Conservation (phyloP, 2,888 invertebrate species). For the Microchrysa polita region DNA sequence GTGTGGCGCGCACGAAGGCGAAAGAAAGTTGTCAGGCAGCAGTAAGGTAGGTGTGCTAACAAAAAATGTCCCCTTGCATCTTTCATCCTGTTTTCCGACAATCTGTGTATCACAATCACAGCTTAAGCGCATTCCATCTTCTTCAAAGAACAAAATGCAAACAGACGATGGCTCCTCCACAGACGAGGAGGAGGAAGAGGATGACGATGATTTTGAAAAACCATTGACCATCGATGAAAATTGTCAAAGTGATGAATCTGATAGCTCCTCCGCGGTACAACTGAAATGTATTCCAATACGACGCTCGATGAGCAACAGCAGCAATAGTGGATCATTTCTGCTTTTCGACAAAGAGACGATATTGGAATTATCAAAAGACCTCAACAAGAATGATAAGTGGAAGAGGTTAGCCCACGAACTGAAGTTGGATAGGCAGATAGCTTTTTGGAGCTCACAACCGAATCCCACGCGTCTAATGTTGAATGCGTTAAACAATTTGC, state of each 20-base stretch:
- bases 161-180: slow-evolving; percentile 56
- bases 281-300: too few species aligned
- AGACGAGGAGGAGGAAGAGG: slow-evolving; percentile 51
- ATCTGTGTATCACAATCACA: too few species aligned
- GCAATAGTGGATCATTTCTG: background rate
- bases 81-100: too few species aligned
- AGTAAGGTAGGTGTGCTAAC: slow-evolving; percentile 16
- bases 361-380: slow-evolving; percentile 65
- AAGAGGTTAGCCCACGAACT: slow-evolving; percentile 68
- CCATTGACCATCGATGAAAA: slow-evolving; percentile 49
- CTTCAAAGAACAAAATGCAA: slow-evolving; percentile 46
- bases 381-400: slow-evolving; percentile 72
- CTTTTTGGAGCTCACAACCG: slow-evolving; percentile 65
- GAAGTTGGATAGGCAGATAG: slow-evolving; percentile 65
- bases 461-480: slow-evolving; percentile 70
- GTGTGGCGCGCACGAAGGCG: slow-evolving; percentile 58
- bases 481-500: slow-evolving; percentile 61
- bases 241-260: slow-evolving; percentile 53
- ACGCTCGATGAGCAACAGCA: slow-evolving; percentile 40
- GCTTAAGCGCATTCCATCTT: too few species aligned
- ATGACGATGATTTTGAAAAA: slow-evolving; percentile 53
- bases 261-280: slow-evolving; percentile 52
- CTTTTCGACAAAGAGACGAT: slow-evolving; percentile 60
- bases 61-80: too few species aligned
- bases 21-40: background rate